Base-by-base conservation (phyloP, 2,113 vertebrate genomes). In the Psophia crepitans region DNA sequence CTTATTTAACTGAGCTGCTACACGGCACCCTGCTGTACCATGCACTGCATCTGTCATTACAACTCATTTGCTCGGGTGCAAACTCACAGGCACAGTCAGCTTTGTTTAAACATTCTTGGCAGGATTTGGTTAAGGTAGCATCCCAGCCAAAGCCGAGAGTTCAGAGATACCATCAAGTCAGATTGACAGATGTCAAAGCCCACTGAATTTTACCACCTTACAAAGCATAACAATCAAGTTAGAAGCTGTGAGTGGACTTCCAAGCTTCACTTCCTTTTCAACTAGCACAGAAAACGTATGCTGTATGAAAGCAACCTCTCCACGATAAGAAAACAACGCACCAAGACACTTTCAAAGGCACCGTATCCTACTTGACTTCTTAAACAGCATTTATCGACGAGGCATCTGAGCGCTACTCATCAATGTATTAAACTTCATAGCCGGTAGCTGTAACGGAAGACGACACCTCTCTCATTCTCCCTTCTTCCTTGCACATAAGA, bases 41-140 rank as follows among this genome's bases (percentile, higher is more conserved):
- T 6, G 13, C 22, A 8, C 19, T 21, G 13, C 18, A 11, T 46
- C 27, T 71, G 18, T 17, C 64, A 70, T 35, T 48, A 83, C 7
- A 74, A 70, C 26, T 69, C 1, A 28, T 61, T 63, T 48, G n/a
- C 35, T 37, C n/a, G 2, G 0, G 18, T 43, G 49, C 61, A 80
- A 83, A 93, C 26, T 15, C 78, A 51, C n/a, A 81, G 43, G 60
- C 26, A 91, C 3, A 17, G 18, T 17, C n/a, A 75, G 11, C 61
- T 87, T n/a, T 20, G 5, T 61, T 91, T 49, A 51, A 87, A 44
- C 33, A 76, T 43, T 28, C 43, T 75, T 26, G 17, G 30, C 37
- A 57, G 33, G 46, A 74, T 68, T 0, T 37, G 13, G 60, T 58
- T 86, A 66, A 84, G 0, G 0, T 0, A 64, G 27, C 27, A 78